Percentiles rank a stretch among this genome's conserved stretches.
phyloP scores from a whole-genome alignment of 2,888 invertebrate species.

The Ophioninae sp. region DNA sequence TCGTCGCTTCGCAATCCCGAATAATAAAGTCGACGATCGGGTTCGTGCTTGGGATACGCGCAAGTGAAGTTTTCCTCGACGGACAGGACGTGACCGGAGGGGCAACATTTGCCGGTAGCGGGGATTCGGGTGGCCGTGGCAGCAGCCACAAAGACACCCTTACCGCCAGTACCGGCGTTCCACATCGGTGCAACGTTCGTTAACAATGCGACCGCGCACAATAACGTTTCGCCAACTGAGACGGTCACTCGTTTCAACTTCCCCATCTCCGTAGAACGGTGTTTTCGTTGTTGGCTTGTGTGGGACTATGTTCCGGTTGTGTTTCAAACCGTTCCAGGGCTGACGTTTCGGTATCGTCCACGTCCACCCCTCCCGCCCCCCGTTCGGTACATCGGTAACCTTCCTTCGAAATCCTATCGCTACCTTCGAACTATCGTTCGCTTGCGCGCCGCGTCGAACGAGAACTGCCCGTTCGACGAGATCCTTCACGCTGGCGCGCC shows the following conservation, averaged over 20 bases:
- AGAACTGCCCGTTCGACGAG: not conserved
- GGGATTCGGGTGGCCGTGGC: not conserved
- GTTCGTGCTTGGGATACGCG: conserved; percentile 21
- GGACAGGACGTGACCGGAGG: conserved; percentile 63
- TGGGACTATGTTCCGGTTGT: not conserved
- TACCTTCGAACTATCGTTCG: not conserved
- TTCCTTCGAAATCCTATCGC: not conserved
- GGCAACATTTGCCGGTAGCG: conserved; percentile 65
- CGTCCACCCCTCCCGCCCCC: not conserved
- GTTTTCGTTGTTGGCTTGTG: not conserved
- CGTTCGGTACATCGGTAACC: not conserved
- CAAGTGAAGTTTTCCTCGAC: conserved; percentile 52
- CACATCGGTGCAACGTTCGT: not conserved
- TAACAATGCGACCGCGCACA: not conserved
- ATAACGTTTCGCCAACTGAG: not conserved
- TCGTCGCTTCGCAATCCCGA: not conserved
- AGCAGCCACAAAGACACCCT: not conserved
- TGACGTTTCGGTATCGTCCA: not conserved
- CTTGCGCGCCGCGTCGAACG: not conserved
- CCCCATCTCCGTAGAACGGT: too few relatives aligned
- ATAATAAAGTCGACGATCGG: conserved; percentile 23
- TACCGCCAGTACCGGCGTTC: not conserved
- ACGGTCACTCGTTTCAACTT: not conserved
- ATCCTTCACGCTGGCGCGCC: not conserved
- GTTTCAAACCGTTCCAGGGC: not conserved